Percentiles rank a stretch among this genome's conserved stretches.
Conservation (phyloP, 2,113 vertebrate species). For the Rattus rattus region DNA sequence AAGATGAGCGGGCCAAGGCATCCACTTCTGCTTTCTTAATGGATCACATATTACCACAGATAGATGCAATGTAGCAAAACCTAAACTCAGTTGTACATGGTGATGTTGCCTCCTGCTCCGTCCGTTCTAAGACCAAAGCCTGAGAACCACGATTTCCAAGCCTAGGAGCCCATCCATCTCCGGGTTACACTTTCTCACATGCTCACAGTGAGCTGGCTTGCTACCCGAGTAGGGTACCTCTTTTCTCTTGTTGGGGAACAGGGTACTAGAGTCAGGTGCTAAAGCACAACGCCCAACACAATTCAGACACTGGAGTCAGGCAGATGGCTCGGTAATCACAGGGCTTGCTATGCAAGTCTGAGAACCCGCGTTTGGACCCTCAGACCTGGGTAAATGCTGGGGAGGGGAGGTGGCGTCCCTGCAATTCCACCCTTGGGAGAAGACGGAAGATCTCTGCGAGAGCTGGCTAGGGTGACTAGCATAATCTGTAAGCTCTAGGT, state of each 20-base stretch:
- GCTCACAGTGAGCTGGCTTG: neutral
- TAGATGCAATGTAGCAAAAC: neutral
- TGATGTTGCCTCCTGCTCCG: neutral
- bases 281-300: neutral
- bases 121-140: neutral
- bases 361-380: neutral
- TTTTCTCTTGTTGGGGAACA: neutral
- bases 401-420: neutral
- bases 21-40: constrained; percentile 38
- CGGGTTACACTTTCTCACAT: constrained; percentile 20
- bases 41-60: constrained; percentile 3
- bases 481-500: neutral
- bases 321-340: neutral
- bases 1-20: constrained; percentile 24
- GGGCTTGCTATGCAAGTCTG: neutral
- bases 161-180: neutral
- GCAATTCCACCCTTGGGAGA: neutral
- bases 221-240: neutral
- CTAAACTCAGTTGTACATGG: neutral
- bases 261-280: neutral
- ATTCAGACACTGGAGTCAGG: neutral
- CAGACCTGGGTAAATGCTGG: neutral
- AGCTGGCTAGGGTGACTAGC: neutral
- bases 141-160: neutral
- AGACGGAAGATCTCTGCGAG: neutral